Evolutionary conservation across 2,113 vertebrate genomes (phyloP), one percentile per base, ranked within the genome.

Genomic region (Propithecus coquereli): DNA sequence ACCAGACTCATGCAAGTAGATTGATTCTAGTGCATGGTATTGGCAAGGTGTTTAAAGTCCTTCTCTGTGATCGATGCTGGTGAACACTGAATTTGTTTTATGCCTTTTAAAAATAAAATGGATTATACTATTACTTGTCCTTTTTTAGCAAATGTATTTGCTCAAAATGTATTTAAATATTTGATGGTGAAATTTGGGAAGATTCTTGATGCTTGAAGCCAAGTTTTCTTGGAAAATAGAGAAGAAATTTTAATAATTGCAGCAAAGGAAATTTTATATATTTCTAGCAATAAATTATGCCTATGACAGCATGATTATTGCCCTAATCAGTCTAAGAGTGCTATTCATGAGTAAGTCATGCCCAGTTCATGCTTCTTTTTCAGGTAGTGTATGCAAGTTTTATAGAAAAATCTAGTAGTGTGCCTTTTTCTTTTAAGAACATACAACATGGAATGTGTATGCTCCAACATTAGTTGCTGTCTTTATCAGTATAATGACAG

Each of bases 241-340:
- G 85, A 97, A 98, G 90, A 91, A 97, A 98, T 98, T 97, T 98
- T 97, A 97, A 97, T 98, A 97, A 97, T 95, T 98, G 65, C 88
- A 94, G 90, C 59, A 96, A 97, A 97, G 81, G 82, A 97, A 96
- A 98, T 98, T 98, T 96, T 95, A 97, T 97, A 90, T 73, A 96
- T 97, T 98, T 96, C 95, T 98, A 98, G 96, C 61, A 96, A 87
- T 96, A 97, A 98, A 77, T 79, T 98, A 97, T 97, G 92, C 40
- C 84, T 97, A 80, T 97, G 95, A 97, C 81, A 97, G 92, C 79
- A 94, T 93, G 71, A 96, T 97, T 95, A 93, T 87, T 98, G 92
- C 93, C 68, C 95, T 85, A 96, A 98, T 98, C 96, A 96, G 94
- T 92, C 88, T 97, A 98, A 98, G 95, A 90, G 74, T 89, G 95